These are phyloP conservation scores for Drosophila greeni DNA, from an alignment of 2,888 invertebrate genomes.

Conservation along the genomic window DNA sequence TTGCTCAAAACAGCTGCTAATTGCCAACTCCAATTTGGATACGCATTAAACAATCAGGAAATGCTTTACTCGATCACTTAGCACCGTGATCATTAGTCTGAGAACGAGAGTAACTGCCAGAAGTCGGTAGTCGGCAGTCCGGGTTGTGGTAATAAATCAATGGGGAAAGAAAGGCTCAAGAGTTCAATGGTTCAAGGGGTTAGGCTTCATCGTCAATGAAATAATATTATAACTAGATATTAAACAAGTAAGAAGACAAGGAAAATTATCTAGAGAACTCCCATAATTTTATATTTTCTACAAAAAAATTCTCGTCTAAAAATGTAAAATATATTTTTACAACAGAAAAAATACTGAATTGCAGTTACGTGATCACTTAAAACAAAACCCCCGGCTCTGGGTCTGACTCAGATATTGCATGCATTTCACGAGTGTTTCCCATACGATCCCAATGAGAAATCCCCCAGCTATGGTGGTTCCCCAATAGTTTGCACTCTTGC, in stretches of 20 bases:
- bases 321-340: neutral
- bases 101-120: neutral
- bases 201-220: neutral
- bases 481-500: conserved; percentile 17
- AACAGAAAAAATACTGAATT: neutral
- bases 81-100: conserved; percentile 19
- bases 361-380: neutral
- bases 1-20: conserved; percentile 18
- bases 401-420: conserved; percentile 1
- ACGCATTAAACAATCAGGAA: conserved; percentile 32
- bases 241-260: neutral
- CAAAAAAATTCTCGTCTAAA: too few species aligned
- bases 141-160: neutral
- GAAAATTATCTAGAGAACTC: neutral
- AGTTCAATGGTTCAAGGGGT: neutral
- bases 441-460: neutral
- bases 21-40: conserved; percentile 22
- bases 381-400: neutral
- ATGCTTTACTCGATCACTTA: conserved; percentile 32
- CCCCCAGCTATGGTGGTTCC: conserved; percentile 1
- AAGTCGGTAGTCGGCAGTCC: neutral
- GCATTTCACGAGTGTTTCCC: neutral
- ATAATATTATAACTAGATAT: too few species aligned
- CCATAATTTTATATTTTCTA: neutral
- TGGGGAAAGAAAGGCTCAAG: neutral